These are phyloP conservation scores for Strix aluco DNA, from an alignment of 2,113 vertebrate species.

Conservation along the genomic window DNA sequence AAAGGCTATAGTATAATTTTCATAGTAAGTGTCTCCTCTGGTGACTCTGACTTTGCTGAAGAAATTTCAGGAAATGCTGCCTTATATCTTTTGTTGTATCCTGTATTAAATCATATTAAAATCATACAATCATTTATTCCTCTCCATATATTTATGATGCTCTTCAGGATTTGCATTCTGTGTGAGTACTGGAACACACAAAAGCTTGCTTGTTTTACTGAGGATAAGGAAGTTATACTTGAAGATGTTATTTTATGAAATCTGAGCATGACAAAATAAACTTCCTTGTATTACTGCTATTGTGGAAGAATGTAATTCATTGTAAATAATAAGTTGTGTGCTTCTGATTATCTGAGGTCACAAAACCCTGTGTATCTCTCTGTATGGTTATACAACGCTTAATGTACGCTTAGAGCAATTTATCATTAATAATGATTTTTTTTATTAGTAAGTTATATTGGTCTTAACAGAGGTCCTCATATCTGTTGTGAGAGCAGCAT, in stretches of 20 bases:
- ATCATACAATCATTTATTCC: neutral
- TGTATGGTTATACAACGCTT: neutral
- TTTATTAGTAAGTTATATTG: neutral
- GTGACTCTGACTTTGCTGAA: neutral
- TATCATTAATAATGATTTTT: neutral
- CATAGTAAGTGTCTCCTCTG: neutral
- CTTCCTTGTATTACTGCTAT: conserved; percentile 56
- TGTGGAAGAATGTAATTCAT: conserved; percentile 45
- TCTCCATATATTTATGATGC: neutral
- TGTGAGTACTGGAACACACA: neutral
- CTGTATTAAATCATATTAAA: neutral
- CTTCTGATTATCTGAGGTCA: neutral
- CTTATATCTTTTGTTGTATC: neutral
- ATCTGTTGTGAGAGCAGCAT: neutral
- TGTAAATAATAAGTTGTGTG: conserved; percentile 12
- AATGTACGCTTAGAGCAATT: neutral
- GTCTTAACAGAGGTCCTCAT: neutral
- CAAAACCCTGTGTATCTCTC: neutral
- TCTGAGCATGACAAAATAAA: conserved; percentile 58
- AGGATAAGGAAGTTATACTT: conserved; percentile 46
- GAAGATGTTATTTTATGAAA: conserved; percentile 61
- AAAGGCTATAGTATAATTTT: neutral
- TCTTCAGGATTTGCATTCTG: neutral
- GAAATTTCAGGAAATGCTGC: neutral
- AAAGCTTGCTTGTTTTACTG: conserved; percentile 44